These are phyloP conservation scores for Grammomys surdaster DNA, from an alignment of 2,113 vertebrate species.

Conservation along the genomic window DNA sequence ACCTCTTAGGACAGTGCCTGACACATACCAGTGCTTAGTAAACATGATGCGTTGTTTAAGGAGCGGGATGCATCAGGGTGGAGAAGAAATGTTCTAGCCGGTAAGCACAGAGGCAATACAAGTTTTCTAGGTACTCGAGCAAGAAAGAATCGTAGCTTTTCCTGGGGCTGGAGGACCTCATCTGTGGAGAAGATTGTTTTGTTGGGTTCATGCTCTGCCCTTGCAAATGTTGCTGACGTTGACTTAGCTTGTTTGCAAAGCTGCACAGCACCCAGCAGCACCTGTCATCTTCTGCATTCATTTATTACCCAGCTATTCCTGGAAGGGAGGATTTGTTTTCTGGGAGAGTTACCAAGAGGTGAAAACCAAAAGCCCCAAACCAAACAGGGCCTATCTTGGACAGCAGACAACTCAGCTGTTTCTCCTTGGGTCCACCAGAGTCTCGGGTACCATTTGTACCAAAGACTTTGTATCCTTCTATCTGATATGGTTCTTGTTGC, in stretches of 20 bases:
- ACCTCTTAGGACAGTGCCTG: conserved; percentile 37
- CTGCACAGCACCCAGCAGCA: conserved; percentile 24
- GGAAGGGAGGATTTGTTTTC: conserved; percentile 38
- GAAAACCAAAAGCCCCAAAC: not conserved
- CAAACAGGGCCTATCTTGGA: not conserved
- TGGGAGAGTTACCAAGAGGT: not conserved
- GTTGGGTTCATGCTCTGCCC: conserved; percentile 42
- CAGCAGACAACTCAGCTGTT: not conserved
- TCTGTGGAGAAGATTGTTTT: conserved; percentile 65
- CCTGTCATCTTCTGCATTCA: not conserved
- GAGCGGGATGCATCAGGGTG: not conserved
- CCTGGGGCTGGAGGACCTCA: conserved; percentile 57
- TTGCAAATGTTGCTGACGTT: conserved; percentile 46
- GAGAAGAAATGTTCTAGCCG: not conserved
- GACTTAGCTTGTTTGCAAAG: conserved; percentile 55
- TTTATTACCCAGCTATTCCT: conserved; percentile 55
- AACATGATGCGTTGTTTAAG: not conserved
- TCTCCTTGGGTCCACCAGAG: not conserved
- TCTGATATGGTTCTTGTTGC: too few species aligned
- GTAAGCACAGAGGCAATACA: not conserved
- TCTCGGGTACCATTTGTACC: not conserved
- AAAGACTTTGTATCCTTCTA: conserved; percentile 27
- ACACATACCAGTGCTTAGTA: conserved; percentile 22
- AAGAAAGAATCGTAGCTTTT: conserved; percentile 65
- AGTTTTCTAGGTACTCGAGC: conserved; percentile 32